Evolutionary conservation across 2,888 invertebrate species (phyloP).

Genomic region (Sepioteuthis lessoniana): DNA sequence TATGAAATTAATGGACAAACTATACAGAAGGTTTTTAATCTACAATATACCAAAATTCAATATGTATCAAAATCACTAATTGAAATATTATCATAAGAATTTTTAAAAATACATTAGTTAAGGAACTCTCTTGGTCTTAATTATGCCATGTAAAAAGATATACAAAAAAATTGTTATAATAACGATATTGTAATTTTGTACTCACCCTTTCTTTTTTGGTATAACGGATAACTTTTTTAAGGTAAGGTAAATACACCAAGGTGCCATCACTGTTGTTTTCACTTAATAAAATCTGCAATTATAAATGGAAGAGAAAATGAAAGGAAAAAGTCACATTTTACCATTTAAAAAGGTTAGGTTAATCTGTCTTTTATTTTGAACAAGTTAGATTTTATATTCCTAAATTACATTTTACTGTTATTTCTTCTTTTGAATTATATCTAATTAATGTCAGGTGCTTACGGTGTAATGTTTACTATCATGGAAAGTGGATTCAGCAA

Average conservation of each 20-base stretch:
- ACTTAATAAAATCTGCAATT: neutral
- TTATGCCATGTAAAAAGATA: neutral
- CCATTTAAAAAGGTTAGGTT: no score
- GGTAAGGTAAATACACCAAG: constrained; percentile 14
- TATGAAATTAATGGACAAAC: no score
- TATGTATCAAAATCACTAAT: neutral
- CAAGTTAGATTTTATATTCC: no score
- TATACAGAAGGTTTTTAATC: no score
- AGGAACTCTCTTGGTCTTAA: neutral
- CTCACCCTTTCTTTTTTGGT: neutral
- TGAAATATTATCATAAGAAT: neutral
- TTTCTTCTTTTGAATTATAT: no score
- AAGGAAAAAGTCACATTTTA: no score
- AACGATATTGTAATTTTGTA: neutral
- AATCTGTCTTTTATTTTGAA: no score
- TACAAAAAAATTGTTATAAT: neutral
- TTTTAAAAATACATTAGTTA: no score
- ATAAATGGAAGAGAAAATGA: neutral
- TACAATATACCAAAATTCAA: neutral
- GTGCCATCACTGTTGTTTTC: neutral
- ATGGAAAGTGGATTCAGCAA: no score
- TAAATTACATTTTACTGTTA: no score
- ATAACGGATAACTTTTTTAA: neutral
- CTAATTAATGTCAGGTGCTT: no score
- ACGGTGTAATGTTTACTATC: no score